Conservation (phyloP, 2,888 invertebrate genomes). For the Atethmia centrago region DNA sequence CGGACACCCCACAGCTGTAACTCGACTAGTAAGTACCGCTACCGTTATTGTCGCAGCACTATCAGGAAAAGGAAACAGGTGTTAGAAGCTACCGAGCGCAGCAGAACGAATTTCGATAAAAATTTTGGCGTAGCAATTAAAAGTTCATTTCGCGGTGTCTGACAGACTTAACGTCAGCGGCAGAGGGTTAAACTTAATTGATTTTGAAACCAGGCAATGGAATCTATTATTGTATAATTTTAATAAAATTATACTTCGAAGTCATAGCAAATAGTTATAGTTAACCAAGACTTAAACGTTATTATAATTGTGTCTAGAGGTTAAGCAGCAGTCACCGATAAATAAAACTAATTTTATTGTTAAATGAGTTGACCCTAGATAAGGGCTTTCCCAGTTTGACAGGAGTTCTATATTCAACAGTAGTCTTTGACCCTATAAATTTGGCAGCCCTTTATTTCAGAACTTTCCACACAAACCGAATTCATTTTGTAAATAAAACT, state of each 20-base stretch:
- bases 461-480: neutral
- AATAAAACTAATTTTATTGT: neutral
- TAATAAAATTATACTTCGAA: neutral
- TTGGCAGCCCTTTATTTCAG: neutral
- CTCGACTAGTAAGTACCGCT: neutral
- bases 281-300: neutral
- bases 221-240: neutral
- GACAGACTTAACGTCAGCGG: neutral
- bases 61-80: neutral
- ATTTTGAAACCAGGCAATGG: neutral
- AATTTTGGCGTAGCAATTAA: neutral
- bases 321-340: neutral
- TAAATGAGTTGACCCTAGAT: neutral
- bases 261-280: too few relatives aligned
- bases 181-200: neutral
- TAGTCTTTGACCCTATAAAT: neutral
- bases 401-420: neutral
- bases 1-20: neutral
- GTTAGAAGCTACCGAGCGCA: neutral
- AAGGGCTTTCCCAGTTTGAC: neutral
- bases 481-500: neutral
- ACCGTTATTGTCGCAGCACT: too few relatives aligned
- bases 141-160: neutral
- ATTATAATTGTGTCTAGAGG: neutral
- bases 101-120: neutral